Evolutionary conservation across 2,113 vertebrate genomes (phyloP), one percentile per base, ranked within the genome.

Genomic region (Entomyzon cyanotis): DNA sequence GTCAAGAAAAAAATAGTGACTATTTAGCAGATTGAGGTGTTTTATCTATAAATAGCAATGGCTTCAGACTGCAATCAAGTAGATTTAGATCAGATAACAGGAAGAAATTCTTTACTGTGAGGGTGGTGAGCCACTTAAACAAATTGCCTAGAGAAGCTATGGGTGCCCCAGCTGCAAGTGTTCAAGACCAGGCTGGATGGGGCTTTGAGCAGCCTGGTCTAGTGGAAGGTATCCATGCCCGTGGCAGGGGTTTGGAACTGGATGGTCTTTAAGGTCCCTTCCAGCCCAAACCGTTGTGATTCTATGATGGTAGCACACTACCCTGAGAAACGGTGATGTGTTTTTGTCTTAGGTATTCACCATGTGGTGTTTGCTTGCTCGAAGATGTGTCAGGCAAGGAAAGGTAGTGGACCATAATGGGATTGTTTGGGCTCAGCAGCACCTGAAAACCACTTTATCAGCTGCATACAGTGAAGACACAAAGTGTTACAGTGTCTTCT

Each of bases 401-500:
- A 50, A n/a, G 22, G 12, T 9, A 11, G 15, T 10, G 70, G 62
- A 5, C 15, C 6, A 0, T 24, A 18, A 17, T 15, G 53, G 55
- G 37, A 6, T 65, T 16, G 16, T 31, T 81, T 23, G 76, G 46
- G 27, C 22, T 52, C 30, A 59, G 62, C n/a, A 14, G 27, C 20
- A 35, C 58, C 58, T 24, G 19, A 2, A 28, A 49, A 49, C 31
- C 30, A 8, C 19, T 76, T 37, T 9, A 15, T 11, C 24, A 53
- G 15, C 37, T 2, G 0, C 6, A 1, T n/a, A 8, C 12, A 2
- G 21, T 52, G 41, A 67, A 71, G 62, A 27, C 0, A 0, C 49
- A 4, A 50, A 76, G 56, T 58, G 41, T 9, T 15, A 16, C 1
- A 2, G 19, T 58, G 4, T 63, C 33, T 60, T 44, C 8, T 85